Percentiles rank a stretch among this genome's conserved stretches.
Conservation (phyloP, 2,113 vertebrate species). For the Stegastes partitus region DNA sequence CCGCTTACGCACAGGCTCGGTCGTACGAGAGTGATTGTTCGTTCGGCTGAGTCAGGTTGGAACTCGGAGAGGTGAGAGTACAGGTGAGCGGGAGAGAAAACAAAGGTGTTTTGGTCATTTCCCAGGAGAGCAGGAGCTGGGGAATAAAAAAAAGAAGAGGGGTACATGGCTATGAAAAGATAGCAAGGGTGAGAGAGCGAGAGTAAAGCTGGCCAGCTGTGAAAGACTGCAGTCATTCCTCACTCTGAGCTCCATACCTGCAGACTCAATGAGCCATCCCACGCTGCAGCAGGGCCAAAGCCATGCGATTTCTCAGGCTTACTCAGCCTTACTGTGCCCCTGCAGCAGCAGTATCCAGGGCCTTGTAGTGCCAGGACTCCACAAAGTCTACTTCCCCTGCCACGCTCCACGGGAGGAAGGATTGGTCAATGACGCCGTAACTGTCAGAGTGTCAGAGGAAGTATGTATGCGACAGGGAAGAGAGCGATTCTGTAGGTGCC, state of each 20-base stretch:
- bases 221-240: conserved; percentile 79
- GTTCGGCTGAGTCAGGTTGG: conserved; percentile 14
- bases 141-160: conserved; percentile 17
- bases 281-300: conserved; percentile 67
- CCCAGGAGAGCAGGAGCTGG: conserved; percentile 25
- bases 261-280: conserved; percentile 77
- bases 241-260: conserved; percentile 75
- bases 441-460: conserved; percentile 59
- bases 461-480: conserved; percentile 45
- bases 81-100: conserved; percentile 29
- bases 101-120: conserved; percentile 33
- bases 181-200: conserved; percentile 35
- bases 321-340: conserved; percentile 69
- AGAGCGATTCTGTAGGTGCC: conserved; percentile 29
- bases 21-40: conserved; percentile 1
- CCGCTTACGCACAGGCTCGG: not conserved
- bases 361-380: conserved; percentile 61
- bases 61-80: conserved; percentile 15
- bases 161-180: conserved; percentile 38
- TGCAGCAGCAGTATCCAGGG: conserved; percentile 43
- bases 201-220: conserved; percentile 57
- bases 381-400: conserved; percentile 61
- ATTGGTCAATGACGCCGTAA: conserved; percentile 67
- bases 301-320: conserved; percentile 75
- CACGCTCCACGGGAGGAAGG: conserved; percentile 63